Evolutionary conservation across 2,888 invertebrate species (phyloP).

Genomic region (Trachelus iudaicus): DNA sequence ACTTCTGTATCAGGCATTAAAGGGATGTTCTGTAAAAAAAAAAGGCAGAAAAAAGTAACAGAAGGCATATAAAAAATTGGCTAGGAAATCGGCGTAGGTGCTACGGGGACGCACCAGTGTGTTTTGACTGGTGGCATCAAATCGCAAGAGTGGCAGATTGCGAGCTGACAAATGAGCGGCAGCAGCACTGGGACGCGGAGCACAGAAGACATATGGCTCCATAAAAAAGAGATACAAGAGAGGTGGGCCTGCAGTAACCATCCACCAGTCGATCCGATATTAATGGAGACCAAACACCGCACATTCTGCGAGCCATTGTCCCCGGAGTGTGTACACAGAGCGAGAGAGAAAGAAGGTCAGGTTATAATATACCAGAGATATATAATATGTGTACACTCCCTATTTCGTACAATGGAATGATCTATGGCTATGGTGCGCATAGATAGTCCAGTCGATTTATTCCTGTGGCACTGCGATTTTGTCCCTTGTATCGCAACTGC

Average conservation of each 20-base stretch:
- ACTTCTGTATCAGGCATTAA: not conserved
- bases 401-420: constrained; percentile 54
- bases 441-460: constrained; percentile 32
- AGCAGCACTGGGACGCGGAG: constrained; percentile 39
- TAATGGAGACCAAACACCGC: constrained; percentile 66
- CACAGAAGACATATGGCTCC: constrained; percentile 61
- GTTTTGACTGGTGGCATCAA: constrained; percentile 58
- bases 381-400: constrained; percentile 56
- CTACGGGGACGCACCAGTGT: constrained; percentile 19
- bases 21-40: not conserved
- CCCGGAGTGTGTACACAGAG: constrained; percentile 52
- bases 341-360: constrained; percentile 19
- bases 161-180: constrained; percentile 61
- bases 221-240: constrained; percentile 56
- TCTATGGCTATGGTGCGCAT: constrained; percentile 42
- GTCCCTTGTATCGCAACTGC: too few relatives aligned
- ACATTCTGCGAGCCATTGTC: constrained; percentile 50
- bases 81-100: not conserved
- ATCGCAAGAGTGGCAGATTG: constrained; percentile 58
- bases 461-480: too few relatives aligned
- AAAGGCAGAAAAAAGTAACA: constrained; percentile 4
- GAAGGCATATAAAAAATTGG: constrained; percentile 1
- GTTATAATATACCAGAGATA: constrained; percentile 40
- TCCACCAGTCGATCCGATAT: constrained; percentile 61
- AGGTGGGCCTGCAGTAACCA: constrained; percentile 40